Percentiles rank a stretch among this genome's conserved stretches.
These are phyloP conservation scores for Globodera ellingtonae DNA, from an alignment of 1,140 invertebrate genomes.

Conservation along the genomic window DNA sequence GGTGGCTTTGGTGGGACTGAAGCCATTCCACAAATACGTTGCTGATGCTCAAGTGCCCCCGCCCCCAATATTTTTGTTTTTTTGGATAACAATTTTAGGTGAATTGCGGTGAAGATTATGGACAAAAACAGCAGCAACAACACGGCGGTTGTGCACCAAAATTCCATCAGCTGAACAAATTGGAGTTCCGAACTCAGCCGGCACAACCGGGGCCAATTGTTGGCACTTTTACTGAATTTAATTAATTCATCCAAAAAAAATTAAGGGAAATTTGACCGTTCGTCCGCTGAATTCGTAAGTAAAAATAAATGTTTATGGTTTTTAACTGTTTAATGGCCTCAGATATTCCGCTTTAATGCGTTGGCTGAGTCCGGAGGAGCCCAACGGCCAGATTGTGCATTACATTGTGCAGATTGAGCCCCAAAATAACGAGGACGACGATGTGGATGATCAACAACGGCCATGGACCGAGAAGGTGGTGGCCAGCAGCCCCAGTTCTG, in stretches of 20 bases:
- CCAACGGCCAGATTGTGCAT: conserved; percentile 56
- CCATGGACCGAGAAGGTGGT: conserved; percentile 53
- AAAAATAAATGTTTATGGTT: background rate
- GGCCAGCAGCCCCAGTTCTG: conserved; percentile 9
- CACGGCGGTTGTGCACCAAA: conserved; percentile 45
- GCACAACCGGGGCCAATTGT: conserved; percentile 22
- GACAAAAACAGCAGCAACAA: conserved; percentile 16
- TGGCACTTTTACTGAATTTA: conserved; percentile 32
- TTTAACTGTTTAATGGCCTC: background rate
- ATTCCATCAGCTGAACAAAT: conserved; percentile 30
- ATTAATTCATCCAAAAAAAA: conserved; percentile 41
- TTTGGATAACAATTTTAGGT: conserved; percentile 32
- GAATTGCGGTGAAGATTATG: conserved; percentile 47
- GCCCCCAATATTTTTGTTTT: conserved; percentile 9
- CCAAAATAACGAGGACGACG: conserved; percentile 24
- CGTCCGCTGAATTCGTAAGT: conserved; percentile 51
- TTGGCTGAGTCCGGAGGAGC: conserved; percentile 52
- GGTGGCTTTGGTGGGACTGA: conserved; percentile 45
- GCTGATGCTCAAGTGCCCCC: conserved; percentile 48
- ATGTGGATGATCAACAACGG: conserved; percentile 13
- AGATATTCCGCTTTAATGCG: conserved; percentile 57
- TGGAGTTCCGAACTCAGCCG: conserved; percentile 19
- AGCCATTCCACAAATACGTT: conserved; percentile 56
- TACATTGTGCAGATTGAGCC: conserved; percentile 40
- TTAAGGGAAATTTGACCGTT: conserved; percentile 47